These are phyloP conservation scores for Halcyon senegalensis DNA, from an alignment of 2,113 vertebrate species.

Conservation along the genomic window DNA sequence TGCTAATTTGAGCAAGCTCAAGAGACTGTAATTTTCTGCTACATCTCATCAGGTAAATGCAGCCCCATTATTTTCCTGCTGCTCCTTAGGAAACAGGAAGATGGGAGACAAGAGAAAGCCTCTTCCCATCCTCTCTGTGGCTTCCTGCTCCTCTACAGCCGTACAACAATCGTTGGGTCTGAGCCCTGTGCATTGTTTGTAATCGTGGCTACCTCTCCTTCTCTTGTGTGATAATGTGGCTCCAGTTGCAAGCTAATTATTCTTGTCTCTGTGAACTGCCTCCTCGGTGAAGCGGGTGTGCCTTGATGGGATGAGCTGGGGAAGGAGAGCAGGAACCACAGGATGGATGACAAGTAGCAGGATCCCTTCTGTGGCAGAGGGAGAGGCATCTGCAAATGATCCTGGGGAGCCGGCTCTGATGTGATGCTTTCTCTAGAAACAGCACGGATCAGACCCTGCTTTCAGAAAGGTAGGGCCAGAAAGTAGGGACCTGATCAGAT, in stretches of 20 bases:
- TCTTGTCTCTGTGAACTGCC: not conserved
- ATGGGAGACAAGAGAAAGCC: not conserved
- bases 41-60: not conserved
- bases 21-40: not conserved
- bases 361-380: not conserved
- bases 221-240: not conserved
- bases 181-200: fast-evolving
- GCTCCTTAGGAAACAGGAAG: not conserved
- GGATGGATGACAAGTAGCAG: not conserved
- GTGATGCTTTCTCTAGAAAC: not conserved
- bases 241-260: not conserved
- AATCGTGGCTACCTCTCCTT: not conserved
- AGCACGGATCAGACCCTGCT: not conserved
- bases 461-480: not conserved
- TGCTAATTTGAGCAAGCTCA: not conserved
- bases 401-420: not conserved
- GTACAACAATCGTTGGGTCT: not conserved
- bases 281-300: not conserved
- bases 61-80: not conserved
- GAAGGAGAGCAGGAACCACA: not conserved
- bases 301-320: not conserved
- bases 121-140: not conserved
- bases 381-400: not conserved
- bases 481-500: not conserved
- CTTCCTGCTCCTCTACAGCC: not conserved